Evolutionary conservation across 2,888 invertebrate genomes (phyloP), one percentile per base, ranked within the genome.

Genomic region (Autographa pulchrina): DNA sequence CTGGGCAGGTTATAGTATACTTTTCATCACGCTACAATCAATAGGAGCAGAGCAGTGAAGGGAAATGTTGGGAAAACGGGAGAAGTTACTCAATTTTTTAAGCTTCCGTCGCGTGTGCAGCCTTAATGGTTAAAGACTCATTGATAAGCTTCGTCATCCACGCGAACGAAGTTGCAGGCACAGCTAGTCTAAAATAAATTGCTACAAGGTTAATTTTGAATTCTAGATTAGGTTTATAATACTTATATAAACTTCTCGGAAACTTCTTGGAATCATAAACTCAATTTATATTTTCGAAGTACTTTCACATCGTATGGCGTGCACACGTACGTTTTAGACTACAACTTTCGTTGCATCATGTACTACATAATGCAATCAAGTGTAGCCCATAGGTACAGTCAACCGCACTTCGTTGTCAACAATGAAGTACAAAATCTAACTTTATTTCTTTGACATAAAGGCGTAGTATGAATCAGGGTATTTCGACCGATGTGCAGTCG

Each of bases 211-310:
- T 43, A 43, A 16, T 3, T 43, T 16, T 43, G 38, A 38, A 38
- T 11, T 38, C 11, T 38, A 38, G 9, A 38, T 38, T 11, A 38
- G 38, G 38, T 38, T 35, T 35, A 8, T 5, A 35, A 35, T 38
- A 38, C 11, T 38, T 38, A 38, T 0, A 38, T 38, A 38, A 38
- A 38, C 38, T 4, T 35, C 35, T 43, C 14, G 16, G 14, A 43
- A 43, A 43, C 16, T 48, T 48, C 48, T n/a, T n/a, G 8, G 48
- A 48, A 48, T 1, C 48, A 48, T 48, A n/a, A 48, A 48, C 48
- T 48, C n/a, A 48, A 48, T 48, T n/a, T 48, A 48, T 48, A 48
- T 48, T 48, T n/a, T 48, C 48, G n/a, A 43, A 43, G 43, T 43
- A 16, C 43, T 48, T 48, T 16, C n/a, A 48, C n/a, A n/a, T 7